Base-by-base conservation (phyloP, 2,113 vertebrate genomes). In the Lates calcarifer region DNA sequence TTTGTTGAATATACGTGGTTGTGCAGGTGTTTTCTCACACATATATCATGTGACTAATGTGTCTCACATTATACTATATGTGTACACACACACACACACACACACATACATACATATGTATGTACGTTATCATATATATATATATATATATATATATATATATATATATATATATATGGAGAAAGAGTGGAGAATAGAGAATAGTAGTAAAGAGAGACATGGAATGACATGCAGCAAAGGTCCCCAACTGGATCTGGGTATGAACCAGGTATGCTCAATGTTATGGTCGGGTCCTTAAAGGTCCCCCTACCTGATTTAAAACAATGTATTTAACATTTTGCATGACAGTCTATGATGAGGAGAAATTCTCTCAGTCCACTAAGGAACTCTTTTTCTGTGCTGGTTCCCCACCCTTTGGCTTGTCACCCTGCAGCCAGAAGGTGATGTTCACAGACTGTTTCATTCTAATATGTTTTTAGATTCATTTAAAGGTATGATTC, bases 331-430 rank as follows among this genome's bases (percentile, higher is more conserved):
- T 3, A 47, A 1, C 1, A 10, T 22, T 53, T 29, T 15, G 51
- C 3, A 49, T 43, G 39, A 31, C 13, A 69, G 39, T 20, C 51
- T 49, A 4, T 9, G 56, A 49, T 24, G 35, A 55, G 55, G 28
- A 13, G 10, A 24, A 55, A 26, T 49, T 49, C 70, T 51, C 41
- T 39, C 62, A 64, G n/a, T n/a, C 53, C 13, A 35, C 61, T 62
- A 26, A 51, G 29, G 15, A 67, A 53, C 29, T 33, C 53, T n/a
- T 60, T 41, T 33, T 79, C 31, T 66, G 31, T 65, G 26, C 35
- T 41, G 10, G 49, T 68, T 62, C 14, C 18, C n/a, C 35, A 43
- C 49, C 35, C 37, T 15, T 63, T 62, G 7, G 8, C n/a, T 13
- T 29, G 6, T 77, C 60, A 37, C 31, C 4, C 18, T n/a, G 4